A percentile compares a stretch with the other conserved stretches of the same genome.
These are phyloP conservation scores for Colletes collaris DNA, from an alignment of 2,888 invertebrate genomes.

Conservation along the genomic window DNA sequence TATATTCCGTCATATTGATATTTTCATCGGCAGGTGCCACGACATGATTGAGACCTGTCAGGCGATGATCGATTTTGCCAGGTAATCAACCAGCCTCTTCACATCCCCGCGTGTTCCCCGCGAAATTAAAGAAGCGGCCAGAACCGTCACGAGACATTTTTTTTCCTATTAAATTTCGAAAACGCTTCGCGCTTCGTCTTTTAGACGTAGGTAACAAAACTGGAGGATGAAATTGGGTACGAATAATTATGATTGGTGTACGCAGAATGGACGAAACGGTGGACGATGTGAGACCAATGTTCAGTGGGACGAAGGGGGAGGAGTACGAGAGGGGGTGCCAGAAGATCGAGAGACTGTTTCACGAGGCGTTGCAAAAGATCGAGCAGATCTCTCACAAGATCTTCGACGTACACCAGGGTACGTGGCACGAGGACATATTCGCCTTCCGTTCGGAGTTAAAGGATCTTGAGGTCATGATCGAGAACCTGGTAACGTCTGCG, in stretches of 20 bases:
- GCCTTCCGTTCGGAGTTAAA: conserved; percentile 86
- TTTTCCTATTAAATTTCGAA: no score
- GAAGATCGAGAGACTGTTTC: conserved; percentile 90
- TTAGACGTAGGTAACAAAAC: no score
- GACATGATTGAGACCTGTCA: conserved; percentile 95
- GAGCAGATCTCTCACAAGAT: conserved; percentile 87
- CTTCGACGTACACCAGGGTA: conserved; percentile 90
- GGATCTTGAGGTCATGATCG: conserved; percentile 90
- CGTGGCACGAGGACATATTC: conserved; percentile 92
- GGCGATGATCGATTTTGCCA: conserved; percentile 94
- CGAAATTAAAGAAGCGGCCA: background rate
- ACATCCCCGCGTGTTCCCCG: background rate
- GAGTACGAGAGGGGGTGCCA: conserved; percentile 88
- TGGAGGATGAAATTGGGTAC: background rate
- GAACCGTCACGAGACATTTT: no score
- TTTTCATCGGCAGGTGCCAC: conserved; percentile 92
- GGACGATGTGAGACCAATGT: conserved; percentile 88
- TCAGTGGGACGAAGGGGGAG: conserved; percentile 89
- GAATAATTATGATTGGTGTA: background rate
- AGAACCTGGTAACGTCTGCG: conserved; percentile 91
- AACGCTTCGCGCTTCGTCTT: no score
- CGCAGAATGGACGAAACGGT: conserved; percentile 89
- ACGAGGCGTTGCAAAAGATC: conserved; percentile 86
- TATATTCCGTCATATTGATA: conserved; percentile 94
- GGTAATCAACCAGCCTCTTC: conserved; percentile 80